A percentile compares a stretch with the other conserved stretches of the same genome.
phyloP scores from a whole-genome alignment of 2,888 invertebrate genomes.

The Napeogenes inachia region DNA sequence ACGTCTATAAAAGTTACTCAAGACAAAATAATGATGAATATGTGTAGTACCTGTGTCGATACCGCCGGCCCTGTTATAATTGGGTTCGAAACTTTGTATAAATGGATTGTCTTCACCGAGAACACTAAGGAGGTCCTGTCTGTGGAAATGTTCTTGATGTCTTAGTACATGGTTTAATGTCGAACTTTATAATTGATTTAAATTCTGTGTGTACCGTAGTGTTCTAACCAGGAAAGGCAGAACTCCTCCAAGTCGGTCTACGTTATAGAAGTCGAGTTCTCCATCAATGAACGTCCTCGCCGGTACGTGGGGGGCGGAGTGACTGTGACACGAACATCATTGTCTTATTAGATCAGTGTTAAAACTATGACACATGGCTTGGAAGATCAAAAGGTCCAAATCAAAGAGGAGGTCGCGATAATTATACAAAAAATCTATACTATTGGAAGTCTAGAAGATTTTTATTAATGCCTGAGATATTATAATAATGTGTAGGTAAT shows the following conservation, averaged over 20 bases:
- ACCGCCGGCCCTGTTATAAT: conserved; percentile 65
- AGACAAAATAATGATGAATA: too few relatives aligned
- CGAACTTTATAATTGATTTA: conserved; percentile 8
- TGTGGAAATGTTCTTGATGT: conserved; percentile 28
- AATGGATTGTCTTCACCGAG: conserved; percentile 76
- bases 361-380: too few relatives aligned
- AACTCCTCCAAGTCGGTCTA: conserved; percentile 83
- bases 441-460: too few relatives aligned
- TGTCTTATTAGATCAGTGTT: background rate
- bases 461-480: background rate
- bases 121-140: conserved; percentile 71
- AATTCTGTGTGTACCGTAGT: conserved; percentile 49
- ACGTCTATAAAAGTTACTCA: too few relatives aligned
- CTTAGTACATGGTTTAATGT: too few relatives aligned
- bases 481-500: too few relatives aligned
- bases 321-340: conserved; percentile 39
- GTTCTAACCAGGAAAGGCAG: conserved; percentile 81
- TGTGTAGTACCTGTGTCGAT: conserved; percentile 56
- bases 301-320: conserved; percentile 54
- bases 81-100: conserved; percentile 72
- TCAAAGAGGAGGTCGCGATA: too few relatives aligned
- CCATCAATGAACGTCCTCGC: conserved; percentile 80
- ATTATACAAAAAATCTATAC: too few relatives aligned
- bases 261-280: conserved; percentile 81
- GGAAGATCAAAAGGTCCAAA: too few relatives aligned